A percentile compares a stretch with the other conserved stretches of the same genome.
Conservation (phyloP, 2,888 invertebrate species). For the Tinea semifulvella region DNA sequence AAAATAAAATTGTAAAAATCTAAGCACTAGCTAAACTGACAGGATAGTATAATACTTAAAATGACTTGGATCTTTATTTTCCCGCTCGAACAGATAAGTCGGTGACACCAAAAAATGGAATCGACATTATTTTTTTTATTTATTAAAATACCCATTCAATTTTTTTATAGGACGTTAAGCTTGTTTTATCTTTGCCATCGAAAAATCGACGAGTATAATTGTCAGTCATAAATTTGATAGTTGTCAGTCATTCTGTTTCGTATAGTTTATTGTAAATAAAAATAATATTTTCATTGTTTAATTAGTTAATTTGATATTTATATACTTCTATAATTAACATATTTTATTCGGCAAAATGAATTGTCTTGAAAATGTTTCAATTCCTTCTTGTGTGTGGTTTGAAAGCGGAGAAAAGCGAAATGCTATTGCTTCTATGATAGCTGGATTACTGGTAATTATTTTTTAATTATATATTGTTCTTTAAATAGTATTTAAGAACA, state of each 20-base stretch:
- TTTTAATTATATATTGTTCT: no score
- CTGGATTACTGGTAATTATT: constrained; percentile 84
- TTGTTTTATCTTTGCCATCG: not conserved
- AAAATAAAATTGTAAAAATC: no score
- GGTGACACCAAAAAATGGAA: no score
- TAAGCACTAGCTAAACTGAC: no score
- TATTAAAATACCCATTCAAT: no score
- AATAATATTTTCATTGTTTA: not conserved
- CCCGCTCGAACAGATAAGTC: no score
- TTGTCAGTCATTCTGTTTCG: not conserved
- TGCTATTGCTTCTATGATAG: constrained; percentile 82
- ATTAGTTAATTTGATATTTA: not conserved
- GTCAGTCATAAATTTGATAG: constrained; percentile 4
- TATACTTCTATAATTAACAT: not conserved
- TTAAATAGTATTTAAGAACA: no score
- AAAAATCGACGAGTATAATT: constrained; percentile 1
- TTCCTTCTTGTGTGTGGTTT: constrained; percentile 84
- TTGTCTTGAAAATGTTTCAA: constrained; percentile 78
- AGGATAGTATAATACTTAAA: no score
- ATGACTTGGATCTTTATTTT: no score
- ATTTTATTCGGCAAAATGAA: constrained; percentile 44
- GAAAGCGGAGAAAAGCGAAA: constrained; percentile 89
- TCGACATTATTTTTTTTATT: no score
- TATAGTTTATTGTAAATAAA: constrained; percentile 2
- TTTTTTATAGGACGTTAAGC: no score